phyloP scores from a whole-genome alignment of 2,888 invertebrate genomes.

The Parascotia fuliginaria region DNA sequence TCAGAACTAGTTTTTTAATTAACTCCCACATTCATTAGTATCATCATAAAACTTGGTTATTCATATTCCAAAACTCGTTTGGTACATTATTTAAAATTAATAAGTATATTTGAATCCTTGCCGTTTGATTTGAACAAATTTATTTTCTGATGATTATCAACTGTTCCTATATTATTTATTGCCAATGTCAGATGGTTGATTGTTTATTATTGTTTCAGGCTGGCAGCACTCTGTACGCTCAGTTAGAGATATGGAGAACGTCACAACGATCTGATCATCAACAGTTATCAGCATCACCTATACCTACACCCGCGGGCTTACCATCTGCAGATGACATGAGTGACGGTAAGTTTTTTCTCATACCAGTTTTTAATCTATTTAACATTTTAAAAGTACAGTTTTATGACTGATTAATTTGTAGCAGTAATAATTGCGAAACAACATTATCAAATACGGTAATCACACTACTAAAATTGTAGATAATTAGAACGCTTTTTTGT shows the following conservation, averaged over 20 bases:
- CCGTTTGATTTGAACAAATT: not conserved
- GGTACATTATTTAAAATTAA: too few species aligned
- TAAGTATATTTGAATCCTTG: too few species aligned
- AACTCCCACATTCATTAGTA: constrained; percentile 13
- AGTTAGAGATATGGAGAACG: constrained; percentile 91
- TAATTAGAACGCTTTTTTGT: too few species aligned
- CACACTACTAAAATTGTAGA: constrained; percentile 4
- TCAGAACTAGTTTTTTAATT: constrained; percentile 45
- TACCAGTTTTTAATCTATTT: not conserved
- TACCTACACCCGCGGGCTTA: constrained; percentile 68
- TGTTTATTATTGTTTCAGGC: constrained; percentile 84
- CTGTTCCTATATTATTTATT: too few species aligned
- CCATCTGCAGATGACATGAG: constrained; percentile 88
- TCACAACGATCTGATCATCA: constrained; percentile 83
- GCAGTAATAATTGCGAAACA: constrained; percentile 9
- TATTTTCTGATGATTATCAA: too few species aligned
- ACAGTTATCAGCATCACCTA: constrained; percentile 70
- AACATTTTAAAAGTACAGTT: not conserved
- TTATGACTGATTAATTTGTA: not conserved
- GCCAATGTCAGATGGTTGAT: too few species aligned
- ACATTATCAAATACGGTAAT: constrained; percentile 9
- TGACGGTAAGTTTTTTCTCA: constrained; percentile 85
- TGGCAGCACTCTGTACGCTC: constrained; percentile 94
- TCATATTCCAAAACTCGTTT: too few species aligned
- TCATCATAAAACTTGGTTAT: too few species aligned